Base-by-base conservation (phyloP, 2,797 vertebrate species). In the Mycteria americana region DNA sequence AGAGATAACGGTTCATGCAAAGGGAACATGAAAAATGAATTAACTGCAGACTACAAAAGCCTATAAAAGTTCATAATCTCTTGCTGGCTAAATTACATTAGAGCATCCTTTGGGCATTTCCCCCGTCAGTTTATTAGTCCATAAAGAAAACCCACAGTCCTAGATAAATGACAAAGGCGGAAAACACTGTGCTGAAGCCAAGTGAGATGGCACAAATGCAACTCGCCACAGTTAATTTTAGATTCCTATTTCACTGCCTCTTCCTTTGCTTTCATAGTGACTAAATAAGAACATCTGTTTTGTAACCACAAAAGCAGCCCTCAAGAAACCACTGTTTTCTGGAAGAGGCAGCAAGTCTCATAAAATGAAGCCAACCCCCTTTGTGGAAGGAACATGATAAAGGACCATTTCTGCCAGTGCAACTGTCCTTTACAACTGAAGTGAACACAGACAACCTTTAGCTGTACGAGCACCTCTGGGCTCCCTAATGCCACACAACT, bases 21-120 rank as follows among this genome's bases (percentile, higher is more conserved):
- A 90, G 54, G 64, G 25, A 93, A 81, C 35, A 81, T 31, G 54
- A 95, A 93, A 92, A 86, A 80, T 65, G 22, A 90, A 93, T 88
- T 86, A 92, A 91, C 16, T 93, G 73, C 35, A 62, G 64, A 72
- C 45, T 80, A 74, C 69, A 59, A 19, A 67, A 28, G 8, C 69
- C 82, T 60, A 10, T 41, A 65, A 9, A 60, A 69, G 60, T 69
- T 80, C 54, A 57, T 73, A 70, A 85, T 78, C 46, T 90, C 51
- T 68, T 81, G 23, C 48, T 65, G n/a, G 22, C 22, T 77, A 48
- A 65, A 48, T 76, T 39, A 73, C 25, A 68, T 50, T 22, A 81
- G 51, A 54, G 19, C 54, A 88, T 54, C 83, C 80, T 81, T 87
- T 2, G 2, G 37, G 63, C 39, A 79, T 48, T 65, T 90, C 11